A percentile compares a stretch with the other conserved stretches of the same genome.
Evolutionary conservation across 2,797 vertebrate genomes (phyloP).

Genomic region (Gymnoscopelus microlampas): DNA sequence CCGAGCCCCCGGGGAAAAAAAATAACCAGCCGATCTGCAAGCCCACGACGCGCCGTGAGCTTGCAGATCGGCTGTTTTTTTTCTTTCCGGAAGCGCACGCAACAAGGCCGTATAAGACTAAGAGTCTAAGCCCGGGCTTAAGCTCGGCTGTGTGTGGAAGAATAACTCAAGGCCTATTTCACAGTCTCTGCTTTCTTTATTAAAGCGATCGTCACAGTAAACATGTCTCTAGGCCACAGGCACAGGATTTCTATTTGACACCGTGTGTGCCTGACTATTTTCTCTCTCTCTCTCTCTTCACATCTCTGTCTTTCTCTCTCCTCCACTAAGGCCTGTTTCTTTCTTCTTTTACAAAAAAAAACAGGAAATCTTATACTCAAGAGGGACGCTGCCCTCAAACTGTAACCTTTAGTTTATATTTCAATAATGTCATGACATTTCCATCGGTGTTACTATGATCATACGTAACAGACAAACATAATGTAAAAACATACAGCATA

Average conservation of each 20-base stretch:
- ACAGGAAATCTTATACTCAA: constrained; percentile 15
- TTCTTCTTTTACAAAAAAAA: constrained; percentile 17
- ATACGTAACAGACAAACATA: neutral
- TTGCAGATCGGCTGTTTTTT: too few species aligned
- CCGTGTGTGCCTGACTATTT: neutral
- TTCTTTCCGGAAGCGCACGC: too few species aligned
- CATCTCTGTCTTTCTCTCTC: neutral
- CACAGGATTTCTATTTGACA: too few species aligned
- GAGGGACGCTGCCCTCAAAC: constrained; percentile 11
- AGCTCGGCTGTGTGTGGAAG: constrained; percentile 68
- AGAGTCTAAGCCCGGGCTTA: constrained; percentile 47
- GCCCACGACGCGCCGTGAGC: too few species aligned
- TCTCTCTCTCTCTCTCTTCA: neutral
- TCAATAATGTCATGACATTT: neutral
- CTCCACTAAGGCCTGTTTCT: neutral
- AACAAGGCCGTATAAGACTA: too few species aligned
- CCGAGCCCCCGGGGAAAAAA: too few species aligned
- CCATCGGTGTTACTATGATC: neutral
- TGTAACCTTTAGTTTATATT: too few species aligned
- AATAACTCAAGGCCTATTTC: constrained; percentile 81
- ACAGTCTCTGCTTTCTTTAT: constrained; percentile 84
- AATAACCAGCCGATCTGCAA: too few species aligned
- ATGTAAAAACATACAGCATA: neutral
- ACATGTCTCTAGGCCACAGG: constrained; percentile 54
- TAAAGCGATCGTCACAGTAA: constrained; percentile 80